Base-by-base conservation (phyloP, 2,113 vertebrate species). In the Zootoca vivipara region DNA sequence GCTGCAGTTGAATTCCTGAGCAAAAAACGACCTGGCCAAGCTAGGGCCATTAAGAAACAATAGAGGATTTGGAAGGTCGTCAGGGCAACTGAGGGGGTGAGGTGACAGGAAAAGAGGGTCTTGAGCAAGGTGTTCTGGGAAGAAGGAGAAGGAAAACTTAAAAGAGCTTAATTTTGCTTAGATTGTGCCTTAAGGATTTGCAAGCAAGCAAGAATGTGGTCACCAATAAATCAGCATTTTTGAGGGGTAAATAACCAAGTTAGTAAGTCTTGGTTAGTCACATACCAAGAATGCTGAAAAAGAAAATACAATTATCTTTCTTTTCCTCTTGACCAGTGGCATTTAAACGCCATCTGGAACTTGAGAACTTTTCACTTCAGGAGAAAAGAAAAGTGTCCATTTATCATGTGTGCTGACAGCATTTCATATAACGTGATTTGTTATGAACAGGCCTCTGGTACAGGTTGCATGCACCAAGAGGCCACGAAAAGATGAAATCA, bases 291-390 rank as follows among this genome's bases (percentile, higher is more conserved):
- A 74, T 42, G 35, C 73, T 64, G 46, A 42, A 58, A 82, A 82
- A 26, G 33, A 62, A 81, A 81, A 82, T 35, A 42, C 35, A 82
- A 87, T 87, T 87, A 87, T 74, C 16, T 87, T 87, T 62, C 46
- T 78, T 82, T 82, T 82, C 69, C 56, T 42, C 79, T 74, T 87
- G 86, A 74, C 86, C 69, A 82, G 86, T 87, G 86, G 82, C 86
- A 87, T 73, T 87, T 87, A 87, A 82, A 82, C 70, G 16, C 78
- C 67, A 87, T 40, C 46, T 74, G 69, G 77, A 74, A 74, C 35
- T 82, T 72, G 35, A 72, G 82, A 85, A 38, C 33, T 74, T 82
- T 87, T 64, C 28, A 74, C 52, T 82, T 40, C 52, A 74, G 86
- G 4, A 16, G 5, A 52, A 79, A 87, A 74, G n/a, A 1, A 70